Base-by-base conservation (phyloP, 1,140 invertebrate species). In the Bradysia coprophila region DNA sequence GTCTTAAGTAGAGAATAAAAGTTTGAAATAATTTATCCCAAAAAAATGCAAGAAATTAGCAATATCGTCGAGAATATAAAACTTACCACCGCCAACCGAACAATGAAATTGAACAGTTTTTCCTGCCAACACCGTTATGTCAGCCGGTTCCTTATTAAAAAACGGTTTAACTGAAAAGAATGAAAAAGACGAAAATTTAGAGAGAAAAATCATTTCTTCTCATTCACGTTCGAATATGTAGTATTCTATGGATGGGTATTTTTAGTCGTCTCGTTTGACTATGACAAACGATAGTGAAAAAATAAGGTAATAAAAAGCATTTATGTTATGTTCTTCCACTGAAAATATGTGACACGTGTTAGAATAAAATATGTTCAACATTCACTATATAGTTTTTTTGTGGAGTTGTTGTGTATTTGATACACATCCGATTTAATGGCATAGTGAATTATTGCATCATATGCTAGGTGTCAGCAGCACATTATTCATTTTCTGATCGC, bases 51-150 rank as follows among this genome's bases (percentile, higher is more conserved):
- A n/a, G n/a, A n/a, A n/a, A n/a, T n/a, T n/a, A n/a, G n/a, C n/a
- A n/a, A n/a, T n/a, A n/a, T n/a, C n/a, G n/a, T n/a, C n/a, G n/a
- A n/a, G n/a, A n/a, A n/a, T n/a, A n/a, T n/a, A n/a, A n/a, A n/a
- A n/a, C n/a, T n/a, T n/a, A n/a, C n/a, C n/a, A n/a, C 91, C 92
- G 40, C 82, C 82, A 0, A 89, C 88, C 40, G 76, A 72, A 56
- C 92, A 97, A 37, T 83, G 78, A 55, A 97, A 89, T 46, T 82
- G 76, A 0, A 87, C 83, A 16, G 72, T 75, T 54, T 84, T 75
- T 10, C 84, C 84, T 43, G 78, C 72, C 43, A 87, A 66, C 34
- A 83, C 77, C 10, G 81, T 86, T 48, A 82, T 70, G 60, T 94
- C 88, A 43, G 79, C 72, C 10, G 91, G 90, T 47, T 83, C 78